Evolutionary conservation across 2,888 invertebrate species (phyloP).

Genomic region (Tortricodes alternella): DNA sequence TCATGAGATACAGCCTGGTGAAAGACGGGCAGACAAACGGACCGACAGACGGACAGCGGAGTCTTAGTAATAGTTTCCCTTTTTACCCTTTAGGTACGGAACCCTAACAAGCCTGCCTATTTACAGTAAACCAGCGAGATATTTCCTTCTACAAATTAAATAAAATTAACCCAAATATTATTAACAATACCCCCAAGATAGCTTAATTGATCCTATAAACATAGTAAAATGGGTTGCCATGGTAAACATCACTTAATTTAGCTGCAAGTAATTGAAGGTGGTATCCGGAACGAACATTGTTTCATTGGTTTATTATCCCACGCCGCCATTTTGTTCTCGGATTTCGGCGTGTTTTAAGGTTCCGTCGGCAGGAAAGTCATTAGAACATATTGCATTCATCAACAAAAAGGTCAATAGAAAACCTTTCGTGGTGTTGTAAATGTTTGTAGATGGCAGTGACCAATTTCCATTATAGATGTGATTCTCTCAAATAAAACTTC

Average conservation of each 20-base stretch:
- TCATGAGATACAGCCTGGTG: too few species aligned
- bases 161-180: too few species aligned
- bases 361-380: neutral
- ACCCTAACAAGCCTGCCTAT: too few species aligned
- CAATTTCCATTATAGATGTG: too few species aligned
- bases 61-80: too few species aligned
- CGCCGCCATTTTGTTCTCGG: slow-evolving; percentile 19
- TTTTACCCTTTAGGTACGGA: too few species aligned
- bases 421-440: neutral
- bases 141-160: too few species aligned
- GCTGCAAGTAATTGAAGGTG: slow-evolving; percentile 1
- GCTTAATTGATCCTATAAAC: neutral
- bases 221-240: neutral
- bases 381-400: neutral
- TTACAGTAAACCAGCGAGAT: too few species aligned
- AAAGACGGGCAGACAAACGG: too few species aligned
- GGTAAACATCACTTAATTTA: slow-evolving; percentile 1
- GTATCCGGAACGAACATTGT: slow-evolving; percentile 53
- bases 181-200: neutral
- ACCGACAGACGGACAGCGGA: too few species aligned
- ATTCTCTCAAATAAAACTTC: too few species aligned
- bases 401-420: neutral
- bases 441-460: too few species aligned
- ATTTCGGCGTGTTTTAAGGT: slow-evolving; percentile 28
- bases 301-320: slow-evolving; percentile 34